Percentiles rank a stretch among this genome's conserved stretches.
These are phyloP conservation scores for Rallus crepitans DNA, from an alignment of 2,797 vertebrate species.

Conservation along the genomic window DNA sequence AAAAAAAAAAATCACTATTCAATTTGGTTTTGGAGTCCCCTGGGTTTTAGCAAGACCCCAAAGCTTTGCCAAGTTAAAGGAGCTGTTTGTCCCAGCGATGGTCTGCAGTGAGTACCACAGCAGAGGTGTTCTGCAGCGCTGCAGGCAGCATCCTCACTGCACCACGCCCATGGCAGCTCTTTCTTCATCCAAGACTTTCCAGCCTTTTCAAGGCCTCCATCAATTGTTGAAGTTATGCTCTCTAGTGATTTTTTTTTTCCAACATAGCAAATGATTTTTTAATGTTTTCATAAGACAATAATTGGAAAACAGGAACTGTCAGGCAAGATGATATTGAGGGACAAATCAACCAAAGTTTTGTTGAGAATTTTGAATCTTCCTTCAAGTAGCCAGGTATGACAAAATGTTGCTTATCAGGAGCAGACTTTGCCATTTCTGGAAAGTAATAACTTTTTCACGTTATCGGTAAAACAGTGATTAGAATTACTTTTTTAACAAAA, in stretches of 20 bases:
- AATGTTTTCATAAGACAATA: rapidly evolving
- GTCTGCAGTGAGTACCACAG: neutral
- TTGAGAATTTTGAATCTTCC: neutral
- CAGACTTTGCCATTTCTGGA: neutral
- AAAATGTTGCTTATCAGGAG: neutral
- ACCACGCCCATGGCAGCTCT: neutral
- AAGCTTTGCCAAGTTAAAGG: neutral
- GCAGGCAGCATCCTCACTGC: neutral
- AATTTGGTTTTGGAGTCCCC: neutral
- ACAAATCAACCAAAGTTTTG: neutral
- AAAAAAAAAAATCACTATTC: neutral
- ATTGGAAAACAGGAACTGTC: rapidly evolving
- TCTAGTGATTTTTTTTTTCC: neutral
- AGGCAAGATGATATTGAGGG: neutral
- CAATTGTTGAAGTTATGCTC: neutral
- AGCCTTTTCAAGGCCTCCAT: neutral
- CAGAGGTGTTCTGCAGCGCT: neutral
- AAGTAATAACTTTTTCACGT: neutral
- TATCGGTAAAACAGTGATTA: rapidly evolving
- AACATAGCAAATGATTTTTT: neutral
- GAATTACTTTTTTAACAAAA: neutral
- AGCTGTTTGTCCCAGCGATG: neutral
- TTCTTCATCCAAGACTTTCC: neutral
- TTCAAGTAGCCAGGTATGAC: rapidly evolving
- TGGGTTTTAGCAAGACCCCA: neutral